phyloP scores from a whole-genome alignment of 1,140 invertebrate species.

The Drosophila ercepeae region DNA sequence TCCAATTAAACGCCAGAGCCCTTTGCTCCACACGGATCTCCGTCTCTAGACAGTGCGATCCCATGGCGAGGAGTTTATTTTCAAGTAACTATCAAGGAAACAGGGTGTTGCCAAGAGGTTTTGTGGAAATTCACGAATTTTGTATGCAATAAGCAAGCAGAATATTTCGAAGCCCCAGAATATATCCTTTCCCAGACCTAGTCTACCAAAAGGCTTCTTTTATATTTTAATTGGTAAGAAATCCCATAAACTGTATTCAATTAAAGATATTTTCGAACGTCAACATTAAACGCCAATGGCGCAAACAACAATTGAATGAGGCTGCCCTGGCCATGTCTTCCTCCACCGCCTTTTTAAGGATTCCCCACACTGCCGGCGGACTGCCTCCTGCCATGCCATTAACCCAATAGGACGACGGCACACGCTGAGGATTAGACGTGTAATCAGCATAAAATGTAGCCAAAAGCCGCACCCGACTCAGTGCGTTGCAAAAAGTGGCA shows the following conservation, averaged over 20 bases:
- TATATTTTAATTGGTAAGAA: neutral
- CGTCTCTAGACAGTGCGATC: slow-evolving; percentile 3
- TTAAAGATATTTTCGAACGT: slow-evolving; percentile 43
- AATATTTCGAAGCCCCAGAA: slow-evolving; percentile 8
- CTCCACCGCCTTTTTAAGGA: slow-evolving; percentile 9
- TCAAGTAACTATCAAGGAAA: neutral
- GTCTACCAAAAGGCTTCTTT: slow-evolving; percentile 10
- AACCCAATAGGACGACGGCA: slow-evolving; percentile 54
- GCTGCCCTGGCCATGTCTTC: slow-evolving; percentile 9
- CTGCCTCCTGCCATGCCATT: slow-evolving; percentile 34
- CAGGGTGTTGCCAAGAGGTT: slow-evolving; percentile 17
- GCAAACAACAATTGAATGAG: slow-evolving; percentile 69
- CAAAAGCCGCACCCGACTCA: slow-evolving; percentile 49
- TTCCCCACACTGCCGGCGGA: neutral
- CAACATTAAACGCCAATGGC: slow-evolving; percentile 63
- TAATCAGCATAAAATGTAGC: slow-evolving; percentile 82
- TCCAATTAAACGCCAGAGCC: slow-evolving; percentile 79
- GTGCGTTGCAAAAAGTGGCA: slow-evolving; percentile 64
- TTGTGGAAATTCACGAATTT: neutral
- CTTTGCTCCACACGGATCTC: slow-evolving; percentile 11
- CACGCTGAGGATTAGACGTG: slow-evolving; percentile 81
- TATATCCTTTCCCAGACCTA: neutral
- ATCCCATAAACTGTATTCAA: slow-evolving; percentile 59
- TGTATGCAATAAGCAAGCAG: neutral
- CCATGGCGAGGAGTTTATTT: slow-evolving; percentile 35